These are phyloP conservation scores for Vireo altiloquus DNA, from an alignment of 2,113 vertebrate genomes.

Conservation along the genomic window DNA sequence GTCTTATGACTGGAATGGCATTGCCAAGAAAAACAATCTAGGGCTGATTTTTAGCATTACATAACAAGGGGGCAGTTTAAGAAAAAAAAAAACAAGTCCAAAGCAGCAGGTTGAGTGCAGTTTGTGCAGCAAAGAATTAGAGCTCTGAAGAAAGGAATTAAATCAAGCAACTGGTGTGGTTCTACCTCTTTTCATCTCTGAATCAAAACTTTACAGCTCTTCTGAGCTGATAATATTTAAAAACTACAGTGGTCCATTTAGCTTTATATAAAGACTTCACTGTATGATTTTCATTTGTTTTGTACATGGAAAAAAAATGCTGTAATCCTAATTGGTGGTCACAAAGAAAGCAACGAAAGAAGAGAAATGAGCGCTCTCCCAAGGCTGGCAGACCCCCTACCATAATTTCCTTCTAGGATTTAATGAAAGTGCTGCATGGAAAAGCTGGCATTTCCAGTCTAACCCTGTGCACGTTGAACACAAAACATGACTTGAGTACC, in stretches of 20 bases:
- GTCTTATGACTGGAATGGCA: conserved; percentile 69
- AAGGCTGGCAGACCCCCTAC: not conserved
- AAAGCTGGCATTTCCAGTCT: not conserved
- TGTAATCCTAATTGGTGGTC: not conserved
- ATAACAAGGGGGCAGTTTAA: conserved; percentile 66
- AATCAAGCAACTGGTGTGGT: not conserved
- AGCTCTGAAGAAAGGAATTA: not conserved
- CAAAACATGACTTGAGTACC: not conserved
- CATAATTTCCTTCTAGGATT: not conserved
- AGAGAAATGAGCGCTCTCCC: not conserved
- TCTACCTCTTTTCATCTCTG: not conserved
- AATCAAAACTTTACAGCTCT: not conserved
- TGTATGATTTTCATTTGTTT: not conserved
- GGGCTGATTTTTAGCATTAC: conserved; percentile 71
- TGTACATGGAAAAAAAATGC: not conserved
- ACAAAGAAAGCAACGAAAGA: not conserved
- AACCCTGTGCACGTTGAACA: not conserved
- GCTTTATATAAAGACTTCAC: not conserved
- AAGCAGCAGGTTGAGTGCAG: conserved; percentile 59
- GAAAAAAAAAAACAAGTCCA: not conserved
- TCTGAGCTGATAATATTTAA: not conserved
- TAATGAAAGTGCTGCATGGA: not conserved
- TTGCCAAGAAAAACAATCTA: conserved; percentile 73
- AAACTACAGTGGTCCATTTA: not conserved
- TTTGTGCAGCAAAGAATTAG: not conserved